Percentiles rank a stretch among this genome's conserved stretches.
These are phyloP conservation scores for Lasioglossum zephyrum DNA, from an alignment of 2,888 invertebrate genomes.

Conservation along the genomic window DNA sequence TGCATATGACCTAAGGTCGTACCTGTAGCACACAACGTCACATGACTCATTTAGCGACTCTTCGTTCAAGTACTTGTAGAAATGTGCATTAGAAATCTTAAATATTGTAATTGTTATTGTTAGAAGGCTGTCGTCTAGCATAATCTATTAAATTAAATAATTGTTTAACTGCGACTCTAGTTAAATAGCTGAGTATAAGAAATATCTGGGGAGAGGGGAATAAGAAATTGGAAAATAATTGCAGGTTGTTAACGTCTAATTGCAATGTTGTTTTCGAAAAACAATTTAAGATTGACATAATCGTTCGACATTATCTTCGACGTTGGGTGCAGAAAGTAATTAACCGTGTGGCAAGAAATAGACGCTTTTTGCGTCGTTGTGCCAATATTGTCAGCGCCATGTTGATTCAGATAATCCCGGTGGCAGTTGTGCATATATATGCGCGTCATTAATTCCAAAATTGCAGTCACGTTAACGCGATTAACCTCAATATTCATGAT, in stretches of 20 bases:
- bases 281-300: background rate
- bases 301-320: background rate
- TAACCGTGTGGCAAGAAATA: background rate
- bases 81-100: background rate
- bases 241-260: background rate
- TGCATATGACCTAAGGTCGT: no score
- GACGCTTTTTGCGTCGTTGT: background rate
- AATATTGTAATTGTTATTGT: background rate
- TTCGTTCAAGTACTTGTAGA: no score
- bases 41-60: no score
- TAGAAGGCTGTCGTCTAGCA: background rate
- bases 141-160: background rate
- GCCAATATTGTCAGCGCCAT: background rate
- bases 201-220: background rate
- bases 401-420: slow-evolving; percentile 13
- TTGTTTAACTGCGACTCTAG: background rate
- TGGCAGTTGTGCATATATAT: background rate
- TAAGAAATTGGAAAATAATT: background rate
- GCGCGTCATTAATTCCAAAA: slow-evolving; percentile 23
- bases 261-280: background rate
- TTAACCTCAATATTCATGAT: slow-evolving; percentile 55
- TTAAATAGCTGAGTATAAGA: background rate
- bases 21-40: no score
- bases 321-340: background rate
- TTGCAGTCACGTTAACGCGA: slow-evolving; percentile 42